These are phyloP conservation scores for Dimorphilus gyrociliatus DNA, from an alignment of 2,888 invertebrate species.

Conservation along the genomic window DNA sequence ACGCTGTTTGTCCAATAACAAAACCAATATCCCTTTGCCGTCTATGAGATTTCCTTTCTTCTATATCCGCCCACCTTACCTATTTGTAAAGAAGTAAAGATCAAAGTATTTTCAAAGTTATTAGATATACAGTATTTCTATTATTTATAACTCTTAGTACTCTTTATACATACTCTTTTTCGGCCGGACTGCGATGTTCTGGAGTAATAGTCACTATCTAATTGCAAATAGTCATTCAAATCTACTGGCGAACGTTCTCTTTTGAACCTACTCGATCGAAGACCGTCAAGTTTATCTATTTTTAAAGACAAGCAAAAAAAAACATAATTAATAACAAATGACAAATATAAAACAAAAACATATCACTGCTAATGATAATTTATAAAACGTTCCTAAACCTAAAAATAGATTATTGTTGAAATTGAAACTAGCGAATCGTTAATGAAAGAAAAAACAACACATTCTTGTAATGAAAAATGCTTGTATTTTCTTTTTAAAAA, in stretches of 20 bases:
- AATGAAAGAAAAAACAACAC: too few relatives aligned
- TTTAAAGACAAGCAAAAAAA: too few relatives aligned
- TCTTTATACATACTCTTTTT: slow-evolving; percentile 58
- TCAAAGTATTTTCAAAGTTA: background rate
- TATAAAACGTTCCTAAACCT: too few relatives aligned
- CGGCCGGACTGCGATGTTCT: slow-evolving; percentile 50
- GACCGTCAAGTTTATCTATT: slow-evolving; percentile 82
- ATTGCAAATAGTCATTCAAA: slow-evolving; percentile 79
- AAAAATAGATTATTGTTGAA: too few relatives aligned
- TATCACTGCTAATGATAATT: too few relatives aligned
- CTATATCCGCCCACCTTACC: slow-evolving; percentile 96
- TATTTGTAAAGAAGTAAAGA: slow-evolving; percentile 40
- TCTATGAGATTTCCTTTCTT: slow-evolving; percentile 74
- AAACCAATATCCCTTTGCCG: slow-evolving; percentile 88
- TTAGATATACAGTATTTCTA: background rate
- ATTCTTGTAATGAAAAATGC: too few relatives aligned
- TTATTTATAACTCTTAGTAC: too few relatives aligned
- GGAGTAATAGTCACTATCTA: slow-evolving; percentile 52
- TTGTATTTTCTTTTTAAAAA: too few relatives aligned
- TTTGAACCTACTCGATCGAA: slow-evolving; percentile 40
- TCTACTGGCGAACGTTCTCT: slow-evolving; percentile 51
- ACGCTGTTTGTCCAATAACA: slow-evolving; percentile 86
- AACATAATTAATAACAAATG: slow-evolving; percentile 3
- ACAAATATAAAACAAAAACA: too few relatives aligned
- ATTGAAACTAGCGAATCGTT: too few relatives aligned